Percentiles rank a stretch among this genome's conserved stretches.
These are phyloP conservation scores for Hypotaenidia okinawae DNA, from an alignment of 2,797 vertebrate species.

Conservation along the genomic window DNA sequence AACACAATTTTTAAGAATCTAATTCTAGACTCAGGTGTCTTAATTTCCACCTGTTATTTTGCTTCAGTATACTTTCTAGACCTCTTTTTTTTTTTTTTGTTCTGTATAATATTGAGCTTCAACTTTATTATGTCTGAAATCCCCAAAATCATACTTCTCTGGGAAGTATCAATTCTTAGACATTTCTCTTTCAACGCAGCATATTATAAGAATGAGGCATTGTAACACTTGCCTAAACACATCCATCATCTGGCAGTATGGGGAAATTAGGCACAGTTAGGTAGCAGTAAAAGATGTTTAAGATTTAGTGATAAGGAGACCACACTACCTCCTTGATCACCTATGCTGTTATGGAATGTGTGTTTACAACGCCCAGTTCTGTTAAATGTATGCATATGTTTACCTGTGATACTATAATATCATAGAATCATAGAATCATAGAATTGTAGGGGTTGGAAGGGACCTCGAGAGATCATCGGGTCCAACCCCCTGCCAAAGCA, in stretches of 20 bases:
- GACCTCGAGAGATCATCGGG: too few species aligned
- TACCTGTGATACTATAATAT: neutral
- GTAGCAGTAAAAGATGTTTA: neutral
- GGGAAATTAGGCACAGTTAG: neutral
- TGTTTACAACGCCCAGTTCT: rapidly evolving
- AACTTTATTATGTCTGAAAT: neutral
- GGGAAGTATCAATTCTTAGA: neutral
- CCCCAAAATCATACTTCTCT: neutral
- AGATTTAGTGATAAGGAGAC: neutral
- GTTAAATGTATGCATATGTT: neutral
- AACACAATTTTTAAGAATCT: neutral
- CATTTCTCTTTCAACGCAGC: neutral
- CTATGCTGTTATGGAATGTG: neutral
- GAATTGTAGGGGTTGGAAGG: too few species aligned
- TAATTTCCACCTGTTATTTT: neutral
- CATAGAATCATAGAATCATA: too few species aligned
- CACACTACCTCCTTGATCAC: neutral
- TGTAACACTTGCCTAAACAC: neutral
- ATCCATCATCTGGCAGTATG: neutral
- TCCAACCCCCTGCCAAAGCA: too few species aligned
- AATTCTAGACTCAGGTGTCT: neutral
- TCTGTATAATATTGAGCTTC: neutral
- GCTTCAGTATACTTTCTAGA: neutral
- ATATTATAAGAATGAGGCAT: neutral
- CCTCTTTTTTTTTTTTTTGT: neutral